These are phyloP conservation scores for Crenichthys baileyi DNA, from an alignment of 2,797 vertebrate genomes.

Conservation along the genomic window DNA sequence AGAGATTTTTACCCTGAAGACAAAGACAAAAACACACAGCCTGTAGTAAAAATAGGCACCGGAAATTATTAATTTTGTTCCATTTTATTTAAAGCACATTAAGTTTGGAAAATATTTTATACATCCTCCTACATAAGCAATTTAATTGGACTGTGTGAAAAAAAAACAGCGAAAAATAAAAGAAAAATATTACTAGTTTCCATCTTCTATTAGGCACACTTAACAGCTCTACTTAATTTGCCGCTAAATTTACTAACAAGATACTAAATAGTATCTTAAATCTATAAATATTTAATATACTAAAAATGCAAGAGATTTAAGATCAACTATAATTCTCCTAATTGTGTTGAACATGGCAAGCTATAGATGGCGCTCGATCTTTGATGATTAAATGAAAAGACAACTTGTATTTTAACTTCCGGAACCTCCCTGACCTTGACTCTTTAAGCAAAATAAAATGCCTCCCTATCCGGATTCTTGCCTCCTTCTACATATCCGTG, in stretches of 20 bases:
- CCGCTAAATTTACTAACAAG: neutral
- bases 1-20: constrained; percentile 39
- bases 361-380: neutral
- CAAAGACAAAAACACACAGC: neutral
- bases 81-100: neutral
- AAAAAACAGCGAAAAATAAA: neutral
- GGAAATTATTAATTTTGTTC: no score
- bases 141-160: no score
- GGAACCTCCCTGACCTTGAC: no score
- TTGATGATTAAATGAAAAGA: neutral
- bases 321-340: no score
- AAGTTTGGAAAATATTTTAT: neutral
- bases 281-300: neutral
- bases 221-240: neutral
- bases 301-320: neutral
- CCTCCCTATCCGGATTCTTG: no score
- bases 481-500: no score
- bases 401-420: no score
- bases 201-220: neutral
- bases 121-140: neutral
- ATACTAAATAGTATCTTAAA: neutral
- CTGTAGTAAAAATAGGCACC: neutral
- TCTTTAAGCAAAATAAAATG: no score
- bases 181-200: neutral
- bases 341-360: neutral